Evolutionary conservation across 2,113 vertebrate genomes (phyloP).

Genomic region (Girardinichthys multiradiatus): DNA sequence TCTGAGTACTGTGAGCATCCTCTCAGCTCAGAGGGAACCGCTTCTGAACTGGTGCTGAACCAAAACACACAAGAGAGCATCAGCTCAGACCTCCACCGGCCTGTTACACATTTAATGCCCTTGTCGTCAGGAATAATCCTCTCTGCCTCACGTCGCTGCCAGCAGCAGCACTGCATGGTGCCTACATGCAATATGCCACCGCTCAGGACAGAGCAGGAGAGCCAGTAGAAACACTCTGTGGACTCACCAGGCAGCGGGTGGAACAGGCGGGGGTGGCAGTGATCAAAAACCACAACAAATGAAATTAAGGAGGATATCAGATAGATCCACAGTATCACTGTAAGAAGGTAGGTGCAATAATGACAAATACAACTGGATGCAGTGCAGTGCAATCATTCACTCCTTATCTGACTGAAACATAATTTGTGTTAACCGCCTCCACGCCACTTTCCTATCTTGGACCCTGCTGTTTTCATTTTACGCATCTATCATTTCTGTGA

Average conservation of each 20-base stretch:
- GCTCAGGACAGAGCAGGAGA: slow-evolving; percentile 57
- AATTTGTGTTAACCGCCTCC: slow-evolving; percentile 56
- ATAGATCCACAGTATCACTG: slow-evolving; percentile 53
- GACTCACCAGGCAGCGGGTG: slow-evolving; percentile 45
- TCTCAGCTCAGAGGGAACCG: slow-evolving; percentile 60
- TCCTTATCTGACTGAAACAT: slow-evolving; percentile 62
- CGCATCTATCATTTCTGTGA: slow-evolving; percentile 42
- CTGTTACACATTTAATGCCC: slow-evolving; percentile 79
- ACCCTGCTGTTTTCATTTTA: slow-evolving; percentile 49
- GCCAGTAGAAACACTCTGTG: slow-evolving; percentile 49
- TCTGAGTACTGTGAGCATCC: slow-evolving; percentile 66
- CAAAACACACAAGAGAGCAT: slow-evolving; percentile 70
- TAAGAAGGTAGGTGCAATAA: slow-evolving; percentile 55
- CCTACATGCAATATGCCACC: slow-evolving; percentile 68
- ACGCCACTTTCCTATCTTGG: slow-evolving; percentile 38
- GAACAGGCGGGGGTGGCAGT: slow-evolving; percentile 31
- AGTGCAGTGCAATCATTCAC: slow-evolving; percentile 59
- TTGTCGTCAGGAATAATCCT: slow-evolving; percentile 77
- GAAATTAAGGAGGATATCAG: slow-evolving; percentile 54
- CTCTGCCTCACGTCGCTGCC: slow-evolving; percentile 57
- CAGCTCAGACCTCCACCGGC: slow-evolving; percentile 69
- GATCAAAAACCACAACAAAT: slow-evolving; percentile 58
- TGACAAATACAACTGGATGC: slow-evolving; percentile 60
- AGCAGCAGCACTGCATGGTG: slow-evolving; percentile 63
- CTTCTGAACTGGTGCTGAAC: slow-evolving; percentile 76